Conservation (phyloP, 2,888 invertebrate species). For the Apamea anceps region DNA sequence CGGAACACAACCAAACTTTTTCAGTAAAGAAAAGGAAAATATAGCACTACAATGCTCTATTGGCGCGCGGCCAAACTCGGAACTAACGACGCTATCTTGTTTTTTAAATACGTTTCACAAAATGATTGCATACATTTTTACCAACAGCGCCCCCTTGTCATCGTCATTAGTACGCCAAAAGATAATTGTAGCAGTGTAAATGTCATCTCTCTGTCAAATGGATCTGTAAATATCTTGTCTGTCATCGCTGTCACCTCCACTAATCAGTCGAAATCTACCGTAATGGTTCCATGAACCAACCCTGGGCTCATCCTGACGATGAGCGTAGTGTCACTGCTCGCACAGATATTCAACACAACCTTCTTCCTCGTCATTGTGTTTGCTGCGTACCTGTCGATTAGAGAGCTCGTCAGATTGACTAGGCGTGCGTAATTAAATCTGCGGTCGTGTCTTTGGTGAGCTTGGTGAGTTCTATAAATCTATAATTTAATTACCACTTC, state of each 20-base stretch:
- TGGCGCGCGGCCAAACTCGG: not conserved
- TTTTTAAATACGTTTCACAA: not conserved
- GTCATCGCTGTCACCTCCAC: constrained; percentile 7
- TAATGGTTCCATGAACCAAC: constrained; percentile 35
- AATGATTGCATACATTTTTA: not conserved
- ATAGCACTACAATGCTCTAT: not conserved
- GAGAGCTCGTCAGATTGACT: constrained; percentile 30
- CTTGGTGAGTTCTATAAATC: constrained; percentile 15
- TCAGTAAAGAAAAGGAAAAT: constrained; percentile 18
- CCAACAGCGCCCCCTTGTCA: not conserved
- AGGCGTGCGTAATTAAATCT: not conserved
- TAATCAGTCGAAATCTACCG: constrained; percentile 33
- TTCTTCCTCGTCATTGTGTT: constrained; percentile 41
- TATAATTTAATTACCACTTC: not conserved
- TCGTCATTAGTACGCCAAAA: not conserved
- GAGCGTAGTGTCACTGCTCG: constrained; percentile 13
- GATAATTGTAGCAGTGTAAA: not conserved
- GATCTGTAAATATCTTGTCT: not conserved
- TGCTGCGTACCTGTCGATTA: constrained; percentile 36
- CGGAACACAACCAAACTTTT: not conserved
- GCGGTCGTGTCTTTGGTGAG: not conserved
- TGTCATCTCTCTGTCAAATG: not conserved
- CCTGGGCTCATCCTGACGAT: constrained; percentile 36
- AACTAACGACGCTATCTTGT: not conserved
- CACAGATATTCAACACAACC: constrained; percentile 22